Evolutionary conservation across 2,888 invertebrate genomes (phyloP).

Genomic region (Drosophila greeni): DNA sequence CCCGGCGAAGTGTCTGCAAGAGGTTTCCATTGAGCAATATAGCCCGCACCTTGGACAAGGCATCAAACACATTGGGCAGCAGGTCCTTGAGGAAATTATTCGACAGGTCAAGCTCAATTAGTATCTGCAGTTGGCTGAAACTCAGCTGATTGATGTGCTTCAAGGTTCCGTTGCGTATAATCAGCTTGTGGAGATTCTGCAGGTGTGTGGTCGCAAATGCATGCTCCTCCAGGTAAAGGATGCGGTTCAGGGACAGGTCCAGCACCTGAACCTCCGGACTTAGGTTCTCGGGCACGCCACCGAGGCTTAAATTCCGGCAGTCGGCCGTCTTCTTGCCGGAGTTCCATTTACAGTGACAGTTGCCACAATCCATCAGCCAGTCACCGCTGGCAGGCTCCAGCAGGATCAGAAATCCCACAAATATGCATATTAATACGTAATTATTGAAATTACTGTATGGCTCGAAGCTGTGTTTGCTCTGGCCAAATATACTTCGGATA

Average conservation of each 20-base stretch:
- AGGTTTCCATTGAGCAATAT: conserved; percentile 87
- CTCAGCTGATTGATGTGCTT: conserved; percentile 85
- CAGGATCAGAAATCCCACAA: conserved; percentile 9
- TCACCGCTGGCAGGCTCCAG: conserved; percentile 51
- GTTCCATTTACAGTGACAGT: conserved; percentile 90
- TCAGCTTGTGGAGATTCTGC: conserved; percentile 89
- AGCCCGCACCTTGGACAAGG: conserved; percentile 85
- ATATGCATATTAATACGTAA: conserved; percentile 4
- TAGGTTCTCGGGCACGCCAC: conserved; percentile 85
- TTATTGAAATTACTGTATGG: neutral
- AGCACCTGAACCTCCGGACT: conserved; percentile 86
- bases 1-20: conserved; percentile 85
- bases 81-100: conserved; percentile 84
- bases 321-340: conserved; percentile 90
- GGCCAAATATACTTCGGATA: neutral
- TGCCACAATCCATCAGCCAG: conserved; percentile 77
- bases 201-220: conserved; percentile 85
- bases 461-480: neutral
- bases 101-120: conserved; percentile 90
- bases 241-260: conserved; percentile 85
- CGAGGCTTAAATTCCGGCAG: conserved; percentile 84
- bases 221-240: conserved; percentile 83
- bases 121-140: conserved; percentile 85
- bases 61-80: conserved; percentile 84
- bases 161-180: conserved; percentile 86